phyloP scores from a whole-genome alignment of 2,888 invertebrate species.

The Mythimna albipuncta region DNA sequence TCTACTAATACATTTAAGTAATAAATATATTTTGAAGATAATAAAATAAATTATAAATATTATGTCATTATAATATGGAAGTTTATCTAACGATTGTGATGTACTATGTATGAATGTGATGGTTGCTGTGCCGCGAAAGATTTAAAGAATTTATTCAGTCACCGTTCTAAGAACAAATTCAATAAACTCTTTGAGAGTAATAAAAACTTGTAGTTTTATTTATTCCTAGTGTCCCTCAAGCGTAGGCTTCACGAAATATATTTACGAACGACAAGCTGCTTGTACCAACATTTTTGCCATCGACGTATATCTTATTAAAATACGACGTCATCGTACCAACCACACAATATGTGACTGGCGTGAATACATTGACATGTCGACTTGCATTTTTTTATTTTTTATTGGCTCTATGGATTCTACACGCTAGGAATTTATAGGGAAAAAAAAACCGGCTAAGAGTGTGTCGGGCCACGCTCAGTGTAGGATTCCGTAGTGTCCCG shows the following conservation, averaged over 20 bases:
- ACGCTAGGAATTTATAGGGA: too few relatives aligned
- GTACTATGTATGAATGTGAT: conserved; percentile 67
- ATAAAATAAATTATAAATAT: conserved; percentile 61
- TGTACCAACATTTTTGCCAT: neutral
- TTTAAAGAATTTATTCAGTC: conserved; percentile 73
- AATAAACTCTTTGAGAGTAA: conserved; percentile 84
- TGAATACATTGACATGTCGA: too few relatives aligned
- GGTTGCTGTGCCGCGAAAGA: conserved; percentile 61
- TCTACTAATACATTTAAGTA: conserved; percentile 69
- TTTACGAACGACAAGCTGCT: neutral
- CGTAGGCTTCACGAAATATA: too few relatives aligned
- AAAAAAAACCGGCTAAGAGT: too few relatives aligned
- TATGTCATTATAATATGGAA: conserved; percentile 57
- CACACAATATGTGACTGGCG: too few relatives aligned
- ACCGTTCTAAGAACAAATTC: conserved; percentile 84
- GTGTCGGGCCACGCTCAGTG: too few relatives aligned
- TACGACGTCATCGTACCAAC: too few relatives aligned
- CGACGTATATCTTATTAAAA: neutral
- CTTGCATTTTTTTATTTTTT: too few relatives aligned
- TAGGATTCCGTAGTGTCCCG: too few relatives aligned
- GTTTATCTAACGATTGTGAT: conserved; percentile 64
- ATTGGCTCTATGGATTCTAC: too few relatives aligned
- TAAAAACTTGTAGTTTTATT: conserved; percentile 66
- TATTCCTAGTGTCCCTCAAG: conserved; percentile 5
- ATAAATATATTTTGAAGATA: conserved; percentile 71